Percentiles rank a stretch among this genome's conserved stretches.
phyloP scores from a whole-genome alignment of 2,797 vertebrate genomes.

The Spatula versicolor region DNA sequence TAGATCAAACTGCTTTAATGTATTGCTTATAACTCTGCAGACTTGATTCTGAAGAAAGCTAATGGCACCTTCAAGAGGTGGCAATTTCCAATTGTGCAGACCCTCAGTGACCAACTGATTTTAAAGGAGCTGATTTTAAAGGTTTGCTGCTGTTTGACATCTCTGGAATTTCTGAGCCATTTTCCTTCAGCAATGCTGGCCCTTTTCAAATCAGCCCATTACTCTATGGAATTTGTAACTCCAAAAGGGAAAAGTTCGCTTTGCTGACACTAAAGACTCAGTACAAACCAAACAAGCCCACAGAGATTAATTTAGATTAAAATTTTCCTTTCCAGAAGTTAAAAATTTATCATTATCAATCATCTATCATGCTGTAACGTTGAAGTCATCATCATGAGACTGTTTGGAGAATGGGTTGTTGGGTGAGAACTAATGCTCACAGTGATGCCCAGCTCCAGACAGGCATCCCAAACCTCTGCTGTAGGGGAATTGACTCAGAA shows the following conservation, averaged over 20 bases:
- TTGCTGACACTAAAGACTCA: background rate
- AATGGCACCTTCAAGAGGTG: background rate
- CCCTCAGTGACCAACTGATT: background rate
- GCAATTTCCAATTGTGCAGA: background rate
- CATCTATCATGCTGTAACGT: background rate
- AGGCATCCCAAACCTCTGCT: background rate
- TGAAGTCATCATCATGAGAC: background rate
- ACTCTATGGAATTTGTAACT: background rate
- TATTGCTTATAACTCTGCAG: background rate
- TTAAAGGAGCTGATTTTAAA: background rate
- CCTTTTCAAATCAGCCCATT: background rate
- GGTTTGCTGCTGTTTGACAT: background rate
- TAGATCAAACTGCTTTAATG: constrained; percentile 7
- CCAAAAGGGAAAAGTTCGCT: background rate
- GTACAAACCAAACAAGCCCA: background rate
- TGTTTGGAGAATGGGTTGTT: background rate
- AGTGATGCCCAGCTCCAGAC: no score
- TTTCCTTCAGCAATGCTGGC: background rate
- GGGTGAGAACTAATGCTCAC: accelerated
- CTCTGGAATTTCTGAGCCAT: background rate
- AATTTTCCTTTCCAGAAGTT: background rate
- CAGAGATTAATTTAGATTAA: background rate
- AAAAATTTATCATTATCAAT: background rate
- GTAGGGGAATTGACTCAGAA: background rate
- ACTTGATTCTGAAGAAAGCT: background rate